A percentile compares a stretch with the other conserved stretches of the same genome.
These are phyloP conservation scores for Amphilophus citrinellus DNA, from an alignment of 2,113 vertebrate species.

Conservation along the genomic window DNA sequence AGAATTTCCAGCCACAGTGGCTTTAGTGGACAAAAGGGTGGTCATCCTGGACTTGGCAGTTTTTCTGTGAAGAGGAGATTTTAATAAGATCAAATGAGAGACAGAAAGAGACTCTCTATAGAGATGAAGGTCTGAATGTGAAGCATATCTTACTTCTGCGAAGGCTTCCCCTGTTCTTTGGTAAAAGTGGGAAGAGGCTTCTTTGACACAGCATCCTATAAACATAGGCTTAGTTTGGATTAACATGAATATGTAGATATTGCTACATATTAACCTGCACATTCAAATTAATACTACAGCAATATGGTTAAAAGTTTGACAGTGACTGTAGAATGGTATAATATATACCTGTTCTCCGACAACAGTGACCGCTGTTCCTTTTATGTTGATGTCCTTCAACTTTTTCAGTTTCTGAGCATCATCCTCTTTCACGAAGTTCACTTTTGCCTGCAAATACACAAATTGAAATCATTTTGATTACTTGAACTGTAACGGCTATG, in stretches of 20 bases:
- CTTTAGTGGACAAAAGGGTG: not conserved
- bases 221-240: not conserved
- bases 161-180: not conserved
- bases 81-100: not conserved
- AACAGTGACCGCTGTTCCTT: constrained; percentile 42
- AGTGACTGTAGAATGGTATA: not conserved
- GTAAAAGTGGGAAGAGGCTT: not conserved
- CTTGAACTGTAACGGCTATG: not conserved
- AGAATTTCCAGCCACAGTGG: not conserved
- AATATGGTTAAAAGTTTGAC: not conserved
- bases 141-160: constrained; percentile 13
- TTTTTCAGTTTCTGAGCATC: constrained; percentile 71
- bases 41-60: not conserved
- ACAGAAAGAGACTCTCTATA: not conserved
- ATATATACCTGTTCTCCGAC: constrained; percentile 44
- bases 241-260: not conserved
- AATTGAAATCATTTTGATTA: not conserved
- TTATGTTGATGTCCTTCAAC: constrained; percentile 33
- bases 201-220: not conserved
- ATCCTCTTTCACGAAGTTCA: constrained; percentile 72
- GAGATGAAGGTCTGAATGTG: not conserved
- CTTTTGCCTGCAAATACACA: constrained; percentile 57
- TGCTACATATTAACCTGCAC: not conserved
- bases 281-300: not conserved
- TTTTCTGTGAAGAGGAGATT: constrained; percentile 9